Evolutionary conservation across 2,888 invertebrate species (phyloP).

Genomic region (Yponomeuta sedellus): DNA sequence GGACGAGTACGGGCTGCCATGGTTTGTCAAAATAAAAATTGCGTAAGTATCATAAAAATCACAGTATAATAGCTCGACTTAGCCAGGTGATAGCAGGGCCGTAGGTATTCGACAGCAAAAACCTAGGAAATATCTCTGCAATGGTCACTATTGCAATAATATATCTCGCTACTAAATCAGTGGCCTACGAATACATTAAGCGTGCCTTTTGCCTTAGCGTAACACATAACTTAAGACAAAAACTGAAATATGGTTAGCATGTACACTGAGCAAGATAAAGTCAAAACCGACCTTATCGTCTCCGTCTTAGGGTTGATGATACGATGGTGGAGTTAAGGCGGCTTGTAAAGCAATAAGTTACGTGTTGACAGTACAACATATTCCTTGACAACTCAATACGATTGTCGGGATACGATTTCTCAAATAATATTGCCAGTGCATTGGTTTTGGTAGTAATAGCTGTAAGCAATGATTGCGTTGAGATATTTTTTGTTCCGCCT

Average conservation of each 20-base stretch:
- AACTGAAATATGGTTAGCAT: constrained; percentile 4
- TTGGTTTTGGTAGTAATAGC: neutral
- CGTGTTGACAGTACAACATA: constrained; percentile 13
- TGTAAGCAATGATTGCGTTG: neutral
- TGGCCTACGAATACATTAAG: neutral
- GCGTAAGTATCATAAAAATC: too few relatives aligned
- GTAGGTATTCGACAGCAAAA: neutral
- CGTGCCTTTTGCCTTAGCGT: neutral
- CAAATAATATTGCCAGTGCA: neutral
- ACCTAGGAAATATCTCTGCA: neutral
- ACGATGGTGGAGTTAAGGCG: neutral
- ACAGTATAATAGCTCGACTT: too few relatives aligned
- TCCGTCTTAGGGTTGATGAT: neutral
- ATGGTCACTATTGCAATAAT: neutral
- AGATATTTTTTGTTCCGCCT: neutral
- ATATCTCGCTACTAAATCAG: neutral
- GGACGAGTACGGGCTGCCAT: too few relatives aligned
- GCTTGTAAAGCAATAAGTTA: constrained; percentile 10
- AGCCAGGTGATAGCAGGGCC: too few relatives aligned
- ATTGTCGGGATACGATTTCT: neutral
- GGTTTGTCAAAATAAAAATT: too few relatives aligned
- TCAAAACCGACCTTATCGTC: neutral
- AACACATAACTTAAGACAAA: constrained; percentile 12
- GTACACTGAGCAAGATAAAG: neutral
- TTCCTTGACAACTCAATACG: constrained; percentile 15